Evolutionary conservation across 1,140 invertebrate species (phyloP).

Genomic region (Lordiphosa collinella): DNA sequence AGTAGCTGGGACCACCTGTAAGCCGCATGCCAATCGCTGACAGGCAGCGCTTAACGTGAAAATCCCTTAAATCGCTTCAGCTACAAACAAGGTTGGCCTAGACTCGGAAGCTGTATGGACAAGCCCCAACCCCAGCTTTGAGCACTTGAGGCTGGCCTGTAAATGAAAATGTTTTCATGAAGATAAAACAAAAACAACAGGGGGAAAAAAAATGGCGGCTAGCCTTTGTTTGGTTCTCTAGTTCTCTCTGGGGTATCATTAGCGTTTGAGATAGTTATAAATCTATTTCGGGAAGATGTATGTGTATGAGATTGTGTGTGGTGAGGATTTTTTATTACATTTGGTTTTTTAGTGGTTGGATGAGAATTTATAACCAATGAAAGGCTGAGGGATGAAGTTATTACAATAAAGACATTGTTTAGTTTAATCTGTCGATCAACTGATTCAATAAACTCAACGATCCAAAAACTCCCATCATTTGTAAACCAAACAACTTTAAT

Average conservation of each 20-base stretch:
- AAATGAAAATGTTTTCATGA: slow-evolving; percentile 58
- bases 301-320: background rate
- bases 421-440: too few relatives aligned
- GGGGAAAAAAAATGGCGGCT: background rate
- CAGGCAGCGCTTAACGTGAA: slow-evolving; percentile 62
- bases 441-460: too few relatives aligned
- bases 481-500: too few relatives aligned
- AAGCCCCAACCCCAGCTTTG: slow-evolving; percentile 12
- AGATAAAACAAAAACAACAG: slow-evolving; percentile 10
- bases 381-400: too few relatives aligned
- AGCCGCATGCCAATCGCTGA: slow-evolving; percentile 72
- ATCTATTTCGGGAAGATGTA: slow-evolving; percentile 5
- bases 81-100: slow-evolving; percentile 40
- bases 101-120: slow-evolving; percentile 4
- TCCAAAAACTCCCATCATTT: too few relatives aligned
- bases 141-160: slow-evolving; percentile 37
- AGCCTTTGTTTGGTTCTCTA: slow-evolving; percentile 4
- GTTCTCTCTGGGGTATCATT: slow-evolving; percentile 42
- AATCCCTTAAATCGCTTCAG: slow-evolving; percentile 65
- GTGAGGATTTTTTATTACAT: too few relatives aligned
- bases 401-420: too few relatives aligned
- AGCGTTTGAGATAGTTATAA: slow-evolving; percentile 30
- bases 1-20: slow-evolving; percentile 53
- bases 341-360: too few relatives aligned
- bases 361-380: too few relatives aligned